Evolutionary conservation across 1,140 invertebrate genomes (phyloP).

Genomic region (Scaptomyza graminum): DNA sequence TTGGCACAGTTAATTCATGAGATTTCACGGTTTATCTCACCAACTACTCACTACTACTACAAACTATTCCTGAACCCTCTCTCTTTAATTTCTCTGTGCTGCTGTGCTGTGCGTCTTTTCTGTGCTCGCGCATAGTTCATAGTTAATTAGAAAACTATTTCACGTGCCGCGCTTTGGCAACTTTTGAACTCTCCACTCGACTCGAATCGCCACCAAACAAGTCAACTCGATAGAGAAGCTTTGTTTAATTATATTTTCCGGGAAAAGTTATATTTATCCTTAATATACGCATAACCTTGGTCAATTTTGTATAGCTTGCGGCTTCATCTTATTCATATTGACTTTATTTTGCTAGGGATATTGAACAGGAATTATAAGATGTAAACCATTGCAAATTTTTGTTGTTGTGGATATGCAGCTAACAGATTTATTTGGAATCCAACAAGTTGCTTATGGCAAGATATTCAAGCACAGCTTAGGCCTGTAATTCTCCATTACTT

Average conservation of each 20-base stretch:
- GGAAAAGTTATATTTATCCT: slow-evolving; percentile 57
- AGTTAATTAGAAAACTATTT: slow-evolving; percentile 80
- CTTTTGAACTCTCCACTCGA: slow-evolving; percentile 60
- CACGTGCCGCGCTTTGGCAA: slow-evolving; percentile 53
- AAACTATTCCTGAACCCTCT: slow-evolving; percentile 5
- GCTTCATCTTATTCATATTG: background rate
- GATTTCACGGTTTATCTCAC: slow-evolving; percentile 79
- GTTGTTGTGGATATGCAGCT: too few relatives aligned
- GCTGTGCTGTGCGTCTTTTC: slow-evolving; percentile 35
- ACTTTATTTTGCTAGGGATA: background rate
- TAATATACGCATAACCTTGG: slow-evolving; percentile 38
- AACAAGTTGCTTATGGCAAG: too few relatives aligned
- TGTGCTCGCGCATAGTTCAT: slow-evolving; percentile 61
- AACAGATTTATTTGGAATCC: too few relatives aligned
- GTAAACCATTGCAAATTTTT: too few relatives aligned
- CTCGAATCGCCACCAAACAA: slow-evolving; percentile 24
- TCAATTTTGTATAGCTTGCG: slow-evolving; percentile 36
- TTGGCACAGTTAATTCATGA: slow-evolving; percentile 76
- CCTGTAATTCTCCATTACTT: too few relatives aligned
- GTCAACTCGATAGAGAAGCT: slow-evolving; percentile 27
- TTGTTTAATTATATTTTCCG: slow-evolving; percentile 68
- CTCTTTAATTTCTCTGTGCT: slow-evolving; percentile 9
- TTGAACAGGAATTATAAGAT: too few relatives aligned
- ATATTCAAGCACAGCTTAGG: too few relatives aligned
- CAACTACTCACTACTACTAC: slow-evolving; percentile 11